These are phyloP conservation scores for Neodon shergylaensis DNA, from an alignment of 2,113 vertebrate species.

Conservation along the genomic window DNA sequence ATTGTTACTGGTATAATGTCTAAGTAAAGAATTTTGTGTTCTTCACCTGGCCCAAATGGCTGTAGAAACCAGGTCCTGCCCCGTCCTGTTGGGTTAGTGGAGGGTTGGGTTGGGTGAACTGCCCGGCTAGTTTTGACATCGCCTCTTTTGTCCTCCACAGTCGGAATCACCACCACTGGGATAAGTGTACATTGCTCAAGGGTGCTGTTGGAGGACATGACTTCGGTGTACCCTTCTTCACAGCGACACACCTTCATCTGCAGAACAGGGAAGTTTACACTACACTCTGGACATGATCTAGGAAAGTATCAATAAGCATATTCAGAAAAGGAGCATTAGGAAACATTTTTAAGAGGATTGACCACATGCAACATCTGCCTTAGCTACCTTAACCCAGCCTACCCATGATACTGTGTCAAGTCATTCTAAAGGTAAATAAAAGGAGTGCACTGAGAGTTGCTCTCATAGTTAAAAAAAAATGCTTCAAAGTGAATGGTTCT, in stretches of 20 bases:
- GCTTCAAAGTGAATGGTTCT: not conserved
- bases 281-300: not conserved
- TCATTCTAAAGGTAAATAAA: not conserved
- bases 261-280: slow-evolving; percentile 77
- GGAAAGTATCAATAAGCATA: not conserved
- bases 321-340: not conserved
- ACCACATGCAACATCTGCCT: not conserved
- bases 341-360: not conserved
- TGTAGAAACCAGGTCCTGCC: slow-evolving; percentile 98
- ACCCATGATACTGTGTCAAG: not conserved
- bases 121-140: slow-evolving; percentile 98
- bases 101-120: slow-evolving; percentile 92
- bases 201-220: slow-evolving; percentile 90
- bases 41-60: slow-evolving; percentile 96
- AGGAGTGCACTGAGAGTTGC: not conserved
- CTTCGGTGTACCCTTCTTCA: slow-evolving; percentile 97
- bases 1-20: not conserved
- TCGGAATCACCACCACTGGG: slow-evolving; percentile 94
- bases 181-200: slow-evolving; percentile 96
- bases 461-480: not conserved
- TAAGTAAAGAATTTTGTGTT: not conserved
- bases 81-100: slow-evolving; percentile 89
- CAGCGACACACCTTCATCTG: slow-evolving; percentile 93
- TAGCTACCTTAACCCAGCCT: not conserved
- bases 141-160: slow-evolving; percentile 91